Percentiles rank a stretch among this genome's conserved stretches.
These are phyloP conservation scores for Halcyon chelicuti DNA, from an alignment of 2,797 vertebrate species.

Conservation along the genomic window DNA sequence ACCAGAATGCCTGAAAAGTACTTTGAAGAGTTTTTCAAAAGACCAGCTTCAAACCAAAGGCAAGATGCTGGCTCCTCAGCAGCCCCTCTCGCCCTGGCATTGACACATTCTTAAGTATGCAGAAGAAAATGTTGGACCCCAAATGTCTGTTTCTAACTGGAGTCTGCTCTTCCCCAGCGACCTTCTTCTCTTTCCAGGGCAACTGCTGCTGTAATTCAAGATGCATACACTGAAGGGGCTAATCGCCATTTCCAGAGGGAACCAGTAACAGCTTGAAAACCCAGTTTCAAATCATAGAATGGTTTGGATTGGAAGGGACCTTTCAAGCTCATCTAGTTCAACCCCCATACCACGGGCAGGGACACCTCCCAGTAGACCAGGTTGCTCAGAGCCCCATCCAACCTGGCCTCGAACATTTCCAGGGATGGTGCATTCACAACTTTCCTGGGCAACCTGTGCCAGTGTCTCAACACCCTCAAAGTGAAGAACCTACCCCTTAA, in stretches of 20 bases:
- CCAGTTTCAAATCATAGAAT: not conserved
- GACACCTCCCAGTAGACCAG: not conserved
- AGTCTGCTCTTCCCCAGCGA: not conserved
- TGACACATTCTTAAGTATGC: not conserved
- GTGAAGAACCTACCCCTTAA: not conserved
- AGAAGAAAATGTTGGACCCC: not conserved
- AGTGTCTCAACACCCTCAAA: not conserved
- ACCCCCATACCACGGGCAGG: not conserved
- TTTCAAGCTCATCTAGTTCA: not conserved
- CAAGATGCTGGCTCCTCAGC: not conserved
- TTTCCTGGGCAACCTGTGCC: not conserved
- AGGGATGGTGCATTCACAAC: not conserved
- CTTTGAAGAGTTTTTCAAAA: not conserved
- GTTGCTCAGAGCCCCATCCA: not conserved
- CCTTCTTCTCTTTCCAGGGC: not conserved
- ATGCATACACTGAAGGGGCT: rapidly evolving
- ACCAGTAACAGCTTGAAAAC: not conserved
- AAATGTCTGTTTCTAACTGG: no score
- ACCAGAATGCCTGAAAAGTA: not conserved
- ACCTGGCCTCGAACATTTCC: not conserved
- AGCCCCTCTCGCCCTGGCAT: not conserved
- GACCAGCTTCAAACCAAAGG: rapidly evolving
- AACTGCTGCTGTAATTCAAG: not conserved
- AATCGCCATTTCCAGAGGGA: rapidly evolving
- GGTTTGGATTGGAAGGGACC: not conserved